phyloP scores from a whole-genome alignment of 92 coral and sea anemone species.

The Umimayanthus kanabou region DNA sequence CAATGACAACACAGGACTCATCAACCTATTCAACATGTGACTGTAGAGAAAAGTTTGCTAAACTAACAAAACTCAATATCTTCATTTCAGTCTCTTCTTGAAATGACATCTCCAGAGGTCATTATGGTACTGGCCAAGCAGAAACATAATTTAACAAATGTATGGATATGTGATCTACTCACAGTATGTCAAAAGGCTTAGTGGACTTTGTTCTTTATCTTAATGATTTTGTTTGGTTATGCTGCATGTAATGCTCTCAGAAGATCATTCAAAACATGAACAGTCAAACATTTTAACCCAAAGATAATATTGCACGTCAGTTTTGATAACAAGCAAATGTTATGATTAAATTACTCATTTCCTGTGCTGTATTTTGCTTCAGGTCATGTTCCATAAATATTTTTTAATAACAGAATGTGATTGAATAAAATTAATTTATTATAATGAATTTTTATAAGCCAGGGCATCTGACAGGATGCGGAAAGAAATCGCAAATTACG shows the following conservation, averaged over 20 bases:
- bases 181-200: background rate
- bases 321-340: too few species aligned
- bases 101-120: background rate
- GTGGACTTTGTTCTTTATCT: background rate
- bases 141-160: background rate
- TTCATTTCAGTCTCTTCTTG: background rate
- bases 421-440: too few species aligned
- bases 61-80: background rate
- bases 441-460: too few species aligned
- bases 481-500: too few species aligned
- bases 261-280: background rate
- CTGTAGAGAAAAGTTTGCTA: background rate
- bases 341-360: too few species aligned
- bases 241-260: background rate
- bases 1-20: background rate
- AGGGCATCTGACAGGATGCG: too few species aligned
- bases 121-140: background rate
- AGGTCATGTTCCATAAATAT: too few species aligned
- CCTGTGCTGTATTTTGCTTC: too few species aligned
- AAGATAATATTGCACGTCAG: background rate
- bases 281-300: background rate
- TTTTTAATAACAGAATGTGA: too few species aligned
- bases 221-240: background rate
- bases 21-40: background rate
- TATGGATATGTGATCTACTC: too few species aligned